Base-by-base conservation (phyloP, 2,113 vertebrate species). In the Eclectus roratus region DNA sequence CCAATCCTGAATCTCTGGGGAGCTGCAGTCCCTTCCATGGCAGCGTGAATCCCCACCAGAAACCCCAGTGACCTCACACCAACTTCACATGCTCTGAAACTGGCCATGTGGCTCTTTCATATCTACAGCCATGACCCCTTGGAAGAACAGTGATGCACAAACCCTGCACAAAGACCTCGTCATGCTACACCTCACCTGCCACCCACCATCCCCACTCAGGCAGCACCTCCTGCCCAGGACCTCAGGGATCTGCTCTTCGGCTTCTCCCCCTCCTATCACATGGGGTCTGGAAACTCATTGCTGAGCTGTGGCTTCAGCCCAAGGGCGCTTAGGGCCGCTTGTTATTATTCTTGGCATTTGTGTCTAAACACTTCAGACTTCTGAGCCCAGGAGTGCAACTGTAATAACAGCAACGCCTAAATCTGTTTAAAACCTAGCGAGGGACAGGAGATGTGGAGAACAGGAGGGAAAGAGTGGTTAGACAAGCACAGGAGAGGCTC, bases 161-260 rank as follows among this genome's bases (percentile, higher is more conserved):
- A 63, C 9, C 46, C 58, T 4, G 0, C 2, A 7, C 88, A 70
- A 41, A 65, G 41, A 24, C 15, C 55, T 81, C 2, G 3, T 2
- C 37, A 16, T 0, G 0, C 25, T 2, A 2, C 16, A 14, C 44
- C 58, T 65, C 1, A 0, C 53, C 73, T 60, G 17, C 9, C 31
- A 15, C 71, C 39, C 18, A 2, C 60, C 39, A 18, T 28, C 20
- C 47, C 31, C 2, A 2, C 35, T 71, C 31, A 50, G 25, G 29
- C 39, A 71, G 56, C 52, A 72, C 21, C 41, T 80, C 27, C 68
- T 33, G 55, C 58, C 14, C 11, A 21, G 68, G 29, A 50, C 50
- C 63, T 55, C 5, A 1, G 43, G 10, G 21, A 7, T 46, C 21
- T 28, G 19, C 15, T 70, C 43, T 17, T 23, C 1, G 2, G 11